Percentiles rank a stretch among this genome's conserved stretches.
These are phyloP conservation scores for Hyperoplus immaculatus DNA, from an alignment of 2,797 vertebrate genomes.

Conservation along the genomic window DNA sequence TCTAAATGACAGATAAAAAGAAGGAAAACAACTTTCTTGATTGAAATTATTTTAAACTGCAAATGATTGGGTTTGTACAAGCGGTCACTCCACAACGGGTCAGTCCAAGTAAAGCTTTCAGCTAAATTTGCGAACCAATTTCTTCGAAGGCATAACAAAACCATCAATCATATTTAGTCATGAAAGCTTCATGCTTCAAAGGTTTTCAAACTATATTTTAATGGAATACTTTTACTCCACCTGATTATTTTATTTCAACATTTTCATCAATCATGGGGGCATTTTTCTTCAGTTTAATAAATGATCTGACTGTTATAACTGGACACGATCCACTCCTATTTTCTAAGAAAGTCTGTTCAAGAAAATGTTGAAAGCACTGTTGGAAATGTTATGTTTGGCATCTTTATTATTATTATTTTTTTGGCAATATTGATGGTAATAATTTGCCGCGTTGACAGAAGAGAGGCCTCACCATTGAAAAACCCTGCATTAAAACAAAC, in stretches of 20 bases:
- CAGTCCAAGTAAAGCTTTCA: not conserved
- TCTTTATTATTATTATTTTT: slow-evolving; percentile 11
- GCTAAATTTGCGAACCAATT: not conserved
- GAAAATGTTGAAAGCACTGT: slow-evolving; percentile 13
- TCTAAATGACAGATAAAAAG: slow-evolving; percentile 26
- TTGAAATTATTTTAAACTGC: not conserved
- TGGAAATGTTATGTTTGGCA: slow-evolving; percentile 35
- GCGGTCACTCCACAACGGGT: not conserved
- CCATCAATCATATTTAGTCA: not conserved
- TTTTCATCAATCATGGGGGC: slow-evolving; percentile 3
- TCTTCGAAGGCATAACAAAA: not conserved
- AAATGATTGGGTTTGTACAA: slow-evolving; percentile 1
- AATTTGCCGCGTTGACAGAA: slow-evolving; percentile 13
- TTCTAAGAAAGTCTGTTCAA: slow-evolving; percentile 15
- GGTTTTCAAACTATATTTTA: slow-evolving; percentile 1
- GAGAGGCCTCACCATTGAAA: slow-evolving; percentile 18
- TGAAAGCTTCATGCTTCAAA: not conserved
- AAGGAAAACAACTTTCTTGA: not conserved
- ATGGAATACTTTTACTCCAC: not conserved
- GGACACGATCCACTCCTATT: not conserved
- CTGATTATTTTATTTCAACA: not conserved
- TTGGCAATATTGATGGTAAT: slow-evolving; percentile 16
- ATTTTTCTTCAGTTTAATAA: slow-evolving; percentile 15
- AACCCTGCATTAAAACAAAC: slow-evolving; percentile 47
- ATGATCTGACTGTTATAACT: slow-evolving; percentile 2